Conservation (phyloP, 2,797 vertebrate species). For the Fistularia commersonii region DNA sequence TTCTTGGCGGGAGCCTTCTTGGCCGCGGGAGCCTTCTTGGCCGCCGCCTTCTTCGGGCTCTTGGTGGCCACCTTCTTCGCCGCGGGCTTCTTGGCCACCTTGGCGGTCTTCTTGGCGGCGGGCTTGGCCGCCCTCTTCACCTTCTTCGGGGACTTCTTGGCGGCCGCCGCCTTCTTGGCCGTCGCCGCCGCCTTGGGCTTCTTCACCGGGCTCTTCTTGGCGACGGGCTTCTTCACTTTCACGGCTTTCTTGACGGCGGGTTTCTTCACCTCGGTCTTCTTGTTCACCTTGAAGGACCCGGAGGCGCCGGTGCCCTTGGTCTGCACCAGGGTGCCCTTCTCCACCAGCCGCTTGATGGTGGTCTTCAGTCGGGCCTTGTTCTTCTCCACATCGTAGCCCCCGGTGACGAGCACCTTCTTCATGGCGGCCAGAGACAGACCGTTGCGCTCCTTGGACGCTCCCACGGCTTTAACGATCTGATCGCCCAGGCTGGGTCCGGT, state of each 20-base stretch:
- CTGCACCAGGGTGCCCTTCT: not conserved
- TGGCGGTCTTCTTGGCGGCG: too few relatives aligned
- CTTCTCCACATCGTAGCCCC: constrained; percentile 31
- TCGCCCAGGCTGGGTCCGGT: not conserved
- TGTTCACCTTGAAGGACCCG: not conserved
- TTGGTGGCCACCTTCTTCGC: too few relatives aligned
- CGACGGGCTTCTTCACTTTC: constrained; percentile 3
- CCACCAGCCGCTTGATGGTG: constrained; percentile 47
- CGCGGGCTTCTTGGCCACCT: too few relatives aligned
- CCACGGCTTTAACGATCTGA: not conserved
- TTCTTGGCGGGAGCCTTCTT: constrained; percentile 1
- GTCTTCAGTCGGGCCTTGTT: constrained; percentile 80
- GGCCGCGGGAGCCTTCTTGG: not conserved
- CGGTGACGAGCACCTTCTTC: constrained; percentile 1
- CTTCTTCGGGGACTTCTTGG: too few relatives aligned
- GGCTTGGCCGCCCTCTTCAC: too few relatives aligned
- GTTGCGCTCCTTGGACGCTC: constrained; percentile 2
- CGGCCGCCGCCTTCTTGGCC: too few relatives aligned
- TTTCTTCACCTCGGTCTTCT: not conserved
- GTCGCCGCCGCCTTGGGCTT: too few relatives aligned
- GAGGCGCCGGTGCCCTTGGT: constrained; percentile 2
- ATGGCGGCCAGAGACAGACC: constrained; percentile 5
- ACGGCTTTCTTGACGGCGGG: not conserved
- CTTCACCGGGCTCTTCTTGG: constrained; percentile 2
- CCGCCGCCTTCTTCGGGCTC: not conserved